Evolutionary conservation across 2,888 invertebrate species (phyloP), one percentile per base, ranked within the genome.

Genomic region (Ctena decussata): DNA sequence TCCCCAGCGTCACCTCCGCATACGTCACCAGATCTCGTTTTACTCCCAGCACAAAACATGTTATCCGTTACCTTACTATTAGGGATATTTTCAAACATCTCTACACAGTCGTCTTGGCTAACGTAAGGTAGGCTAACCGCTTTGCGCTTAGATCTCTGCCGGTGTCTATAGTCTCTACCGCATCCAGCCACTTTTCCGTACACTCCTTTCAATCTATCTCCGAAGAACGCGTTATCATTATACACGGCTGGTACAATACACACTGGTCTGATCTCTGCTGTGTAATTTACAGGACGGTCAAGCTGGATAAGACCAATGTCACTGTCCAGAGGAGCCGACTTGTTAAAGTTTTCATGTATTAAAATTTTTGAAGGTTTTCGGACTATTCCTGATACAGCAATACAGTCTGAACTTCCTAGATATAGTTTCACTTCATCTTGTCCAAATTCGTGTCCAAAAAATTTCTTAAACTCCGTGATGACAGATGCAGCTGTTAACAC

Each of bases 281-380:
- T 82, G 76, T 88, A 91, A 39, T 80, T 69, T 11, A 92, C 85
- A 0, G 90, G 89, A 39, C 73, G 73, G 72, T 90, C 89, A 21
- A 92, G 80, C 76, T 92, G 86, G n/a, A 93, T 85, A 30, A 93
- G 39, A 5, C 91, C 93, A 3, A 93, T 85, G 73, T 93, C 93
- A 35, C 90, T 91, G 81, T 92, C 89, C 76, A 82, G 89, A 35
- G 53, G 60, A 5, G 84, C 78, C 0, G 75, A 77, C 6, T 80
- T 35, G 53, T 90, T 83, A 71, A 82, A 92, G 8, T 82, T 39
- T 21, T 85, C 86, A 57, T 93, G 92, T 0, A 89, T 15, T 27
- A 57, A 27, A 18, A 57, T 3, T 8, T n/a, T 12, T 30, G 12
- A 12, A 27, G 57, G 57, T 8, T 11, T 24, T 15, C 57, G 57